phyloP scores from a whole-genome alignment of 2,888 invertebrate species.

The Chrysina gloriosa region DNA sequence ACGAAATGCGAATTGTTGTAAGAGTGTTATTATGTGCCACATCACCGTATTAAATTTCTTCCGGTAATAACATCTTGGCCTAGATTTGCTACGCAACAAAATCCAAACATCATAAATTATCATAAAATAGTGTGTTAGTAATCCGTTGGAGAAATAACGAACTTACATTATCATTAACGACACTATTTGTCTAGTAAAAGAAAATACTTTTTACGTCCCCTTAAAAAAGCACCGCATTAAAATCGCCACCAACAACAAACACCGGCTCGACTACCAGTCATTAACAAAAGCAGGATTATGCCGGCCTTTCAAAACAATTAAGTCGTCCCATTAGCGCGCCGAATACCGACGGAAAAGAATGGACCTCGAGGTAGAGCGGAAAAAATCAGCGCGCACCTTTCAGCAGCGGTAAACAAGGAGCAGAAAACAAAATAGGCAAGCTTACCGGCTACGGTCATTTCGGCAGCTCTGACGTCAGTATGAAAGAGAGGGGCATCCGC shows the following conservation, averaged over 20 bases:
- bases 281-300: slow-evolving; percentile 28
- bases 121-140: too few relatives aligned
- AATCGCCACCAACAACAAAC: background rate
- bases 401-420: background rate
- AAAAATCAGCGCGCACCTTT: background rate
- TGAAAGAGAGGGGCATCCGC: slow-evolving; percentile 79
- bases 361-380: background rate
- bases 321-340: slow-evolving; percentile 12
- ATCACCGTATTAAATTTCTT: too few relatives aligned
- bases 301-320: slow-evolving; percentile 37
- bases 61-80: too few relatives aligned
- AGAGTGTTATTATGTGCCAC: too few relatives aligned
- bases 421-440: background rate
- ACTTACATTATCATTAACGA: too few relatives aligned
- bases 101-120: too few relatives aligned
- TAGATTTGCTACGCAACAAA: too few relatives aligned
- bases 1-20: too few relatives aligned
- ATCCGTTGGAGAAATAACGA: too few relatives aligned
- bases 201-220: too few relatives aligned
- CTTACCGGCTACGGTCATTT: slow-evolving; percentile 77
- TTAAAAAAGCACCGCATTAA: background rate
- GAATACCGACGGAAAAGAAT: background rate
- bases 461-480: slow-evolving; percentile 72
- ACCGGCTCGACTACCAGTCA: slow-evolving; percentile 10
- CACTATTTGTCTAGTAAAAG: too few relatives aligned